A percentile compares a stretch with the other conserved stretches of the same genome.
These are phyloP conservation scores for Erebia palarica DNA, from an alignment of 2,888 invertebrate species.

Conservation along the genomic window DNA sequence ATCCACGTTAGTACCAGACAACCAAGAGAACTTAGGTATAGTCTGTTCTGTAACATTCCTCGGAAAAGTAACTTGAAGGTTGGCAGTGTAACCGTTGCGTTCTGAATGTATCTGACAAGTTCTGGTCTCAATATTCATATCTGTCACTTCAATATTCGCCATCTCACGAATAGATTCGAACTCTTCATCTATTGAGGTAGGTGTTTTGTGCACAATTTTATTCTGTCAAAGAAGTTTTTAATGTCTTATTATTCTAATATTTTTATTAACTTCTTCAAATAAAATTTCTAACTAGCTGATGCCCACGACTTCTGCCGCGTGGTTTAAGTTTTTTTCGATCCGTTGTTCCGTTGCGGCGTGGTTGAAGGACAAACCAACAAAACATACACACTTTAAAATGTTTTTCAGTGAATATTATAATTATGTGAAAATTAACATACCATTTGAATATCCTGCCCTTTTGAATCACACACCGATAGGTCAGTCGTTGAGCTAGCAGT, in stretches of 20 bases:
- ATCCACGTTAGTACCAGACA: conserved; percentile 84
- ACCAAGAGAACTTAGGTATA: conserved; percentile 78
- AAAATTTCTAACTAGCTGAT: background rate
- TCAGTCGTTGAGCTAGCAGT: conserved; percentile 71
- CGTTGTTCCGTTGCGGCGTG: too few relatives aligned
- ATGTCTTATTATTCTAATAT: background rate
- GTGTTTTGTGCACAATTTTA: conserved; percentile 62
- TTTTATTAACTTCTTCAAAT: background rate
- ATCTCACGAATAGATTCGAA: conserved; percentile 78
- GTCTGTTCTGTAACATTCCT: conserved; percentile 72
- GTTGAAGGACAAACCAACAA: too few relatives aligned
- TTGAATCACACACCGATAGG: conserved; percentile 59
- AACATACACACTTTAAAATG: background rate
- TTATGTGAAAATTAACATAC: conserved; percentile 49
- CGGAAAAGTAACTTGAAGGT: conserved; percentile 84
- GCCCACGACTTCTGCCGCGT: background rate
- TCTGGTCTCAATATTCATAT: conserved; percentile 83
- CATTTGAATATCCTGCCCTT: conserved; percentile 69
- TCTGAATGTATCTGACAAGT: conserved; percentile 83
- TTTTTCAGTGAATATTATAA: background rate
- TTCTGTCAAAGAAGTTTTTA: conserved; percentile 54
- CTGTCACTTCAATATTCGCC: conserved; percentile 78
- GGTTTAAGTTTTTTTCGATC: too few relatives aligned
- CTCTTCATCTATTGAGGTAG: conserved; percentile 74
- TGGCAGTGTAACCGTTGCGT: conserved; percentile 78